phyloP scores from a whole-genome alignment of 2,888 invertebrate species.

The Aphidoletes aphidimyza region DNA sequence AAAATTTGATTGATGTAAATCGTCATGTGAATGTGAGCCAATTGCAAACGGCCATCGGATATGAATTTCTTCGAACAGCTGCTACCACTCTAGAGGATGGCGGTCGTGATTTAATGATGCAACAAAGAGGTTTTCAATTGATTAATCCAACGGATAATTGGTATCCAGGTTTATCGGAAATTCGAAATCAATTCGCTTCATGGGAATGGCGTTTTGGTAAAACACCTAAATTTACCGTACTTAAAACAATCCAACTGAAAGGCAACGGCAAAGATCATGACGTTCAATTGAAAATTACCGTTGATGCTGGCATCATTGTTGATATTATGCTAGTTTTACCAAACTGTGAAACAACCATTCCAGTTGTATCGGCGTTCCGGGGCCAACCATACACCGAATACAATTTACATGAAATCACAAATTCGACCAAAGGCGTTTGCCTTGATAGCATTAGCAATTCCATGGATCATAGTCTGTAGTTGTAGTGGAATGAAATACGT shows the following conservation, averaged over 20 bases:
- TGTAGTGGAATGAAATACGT: background rate
- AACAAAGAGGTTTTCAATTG: slow-evolving; percentile 85
- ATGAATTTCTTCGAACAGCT: slow-evolving; percentile 83
- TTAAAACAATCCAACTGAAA: slow-evolving; percentile 64
- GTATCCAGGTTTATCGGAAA: slow-evolving; percentile 83
- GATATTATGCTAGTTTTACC: slow-evolving; percentile 63
- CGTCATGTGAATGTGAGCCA: slow-evolving; percentile 76
- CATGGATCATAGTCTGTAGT: background rate
- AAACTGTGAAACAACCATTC: slow-evolving; percentile 62
- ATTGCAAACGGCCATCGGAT: slow-evolving; percentile 81
- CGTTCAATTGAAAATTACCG: slow-evolving; percentile 70
- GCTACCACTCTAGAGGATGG: slow-evolving; percentile 77
- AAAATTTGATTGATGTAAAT: slow-evolving; percentile 83
- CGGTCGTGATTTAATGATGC: slow-evolving; percentile 75
- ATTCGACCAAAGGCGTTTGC: slow-evolving; percentile 65
- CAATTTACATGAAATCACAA: slow-evolving; percentile 64
- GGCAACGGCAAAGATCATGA: slow-evolving; percentile 69
- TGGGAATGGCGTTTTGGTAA: slow-evolving; percentile 93
- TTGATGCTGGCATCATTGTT: slow-evolving; percentile 66
- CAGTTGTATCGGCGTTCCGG: slow-evolving; percentile 65
- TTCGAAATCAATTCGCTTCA: slow-evolving; percentile 75
- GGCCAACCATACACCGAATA: slow-evolving; percentile 64
- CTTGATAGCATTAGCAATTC: slow-evolving; percentile 60
- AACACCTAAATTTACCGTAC: slow-evolving; percentile 84
- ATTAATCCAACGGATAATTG: slow-evolving; percentile 88